Evolutionary conservation across 2,888 invertebrate species (phyloP).

Genomic region (Alentia gelatinosa): DNA sequence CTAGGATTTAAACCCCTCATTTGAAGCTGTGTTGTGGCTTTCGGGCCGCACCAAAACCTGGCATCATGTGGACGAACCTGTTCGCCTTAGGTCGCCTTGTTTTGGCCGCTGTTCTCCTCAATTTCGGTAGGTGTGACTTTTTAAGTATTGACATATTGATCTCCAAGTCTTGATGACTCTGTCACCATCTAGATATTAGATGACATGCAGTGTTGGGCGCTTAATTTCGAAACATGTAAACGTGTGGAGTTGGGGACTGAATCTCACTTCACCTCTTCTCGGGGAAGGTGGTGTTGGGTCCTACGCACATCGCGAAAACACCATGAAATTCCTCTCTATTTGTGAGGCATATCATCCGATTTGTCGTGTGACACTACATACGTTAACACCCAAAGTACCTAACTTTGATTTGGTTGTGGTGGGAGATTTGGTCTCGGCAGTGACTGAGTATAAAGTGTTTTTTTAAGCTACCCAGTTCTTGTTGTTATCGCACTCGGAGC

Average conservation of each 20-base stretch:
- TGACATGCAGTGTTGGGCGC: neutral
- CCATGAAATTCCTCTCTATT: neutral
- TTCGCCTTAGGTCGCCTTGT: conserved; percentile 10
- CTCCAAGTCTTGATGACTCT: neutral
- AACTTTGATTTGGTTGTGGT: neutral
- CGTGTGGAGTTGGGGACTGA: neutral
- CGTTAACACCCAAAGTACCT: neutral
- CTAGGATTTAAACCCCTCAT: neutral
- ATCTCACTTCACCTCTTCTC: neutral
- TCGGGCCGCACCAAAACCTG: neutral
- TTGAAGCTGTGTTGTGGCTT: neutral
- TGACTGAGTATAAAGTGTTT: too few species aligned
- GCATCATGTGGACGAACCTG: conserved; percentile 5
- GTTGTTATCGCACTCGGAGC: conserved; percentile 4
- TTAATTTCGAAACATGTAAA: neutral
- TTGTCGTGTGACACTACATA: neutral
- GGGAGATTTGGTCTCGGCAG: too few species aligned
- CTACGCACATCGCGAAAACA: neutral
- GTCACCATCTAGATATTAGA: neutral
- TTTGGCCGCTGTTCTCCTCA: conserved; percentile 15
- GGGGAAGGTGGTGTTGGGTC: neutral
- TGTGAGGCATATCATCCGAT: neutral
- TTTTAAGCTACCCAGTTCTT: too few species aligned
- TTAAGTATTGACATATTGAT: neutral
- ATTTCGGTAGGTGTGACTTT: neutral